These are phyloP conservation scores for Ichneumoninae sp. DNA, from an alignment of 2,888 invertebrate genomes.

Conservation along the genomic window DNA sequence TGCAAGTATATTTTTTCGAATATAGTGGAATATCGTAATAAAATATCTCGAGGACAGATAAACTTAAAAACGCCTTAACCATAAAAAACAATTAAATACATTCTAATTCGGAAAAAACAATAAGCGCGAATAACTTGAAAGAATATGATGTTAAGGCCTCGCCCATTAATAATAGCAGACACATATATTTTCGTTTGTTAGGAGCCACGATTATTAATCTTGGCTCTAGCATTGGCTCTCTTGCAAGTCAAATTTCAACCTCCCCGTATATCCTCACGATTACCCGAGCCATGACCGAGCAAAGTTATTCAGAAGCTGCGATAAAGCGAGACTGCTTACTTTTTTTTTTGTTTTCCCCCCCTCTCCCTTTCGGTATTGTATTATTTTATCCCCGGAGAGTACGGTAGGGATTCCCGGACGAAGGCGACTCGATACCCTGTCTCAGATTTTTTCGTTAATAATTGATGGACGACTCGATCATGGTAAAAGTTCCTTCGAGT, in stretches of 20 bases:
- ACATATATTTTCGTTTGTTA: constrained; percentile 1
- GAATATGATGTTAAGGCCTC: background rate
- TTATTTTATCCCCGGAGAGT: background rate
- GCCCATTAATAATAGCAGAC: background rate
- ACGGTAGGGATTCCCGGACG: background rate
- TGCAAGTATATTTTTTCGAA: background rate
- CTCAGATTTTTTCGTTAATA: constrained; percentile 28
- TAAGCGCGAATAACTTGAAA: background rate
- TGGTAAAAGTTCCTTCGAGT: constrained; percentile 22
- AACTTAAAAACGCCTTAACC: background rate
- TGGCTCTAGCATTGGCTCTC: constrained; percentile 8
- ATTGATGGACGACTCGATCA: constrained; percentile 35
- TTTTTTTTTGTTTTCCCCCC: constrained; percentile 16
- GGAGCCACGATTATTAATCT: constrained; percentile 40
- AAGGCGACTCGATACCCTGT: background rate
- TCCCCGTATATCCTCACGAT: constrained; percentile 15
- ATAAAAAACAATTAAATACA: background rate
- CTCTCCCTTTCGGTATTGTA: background rate
- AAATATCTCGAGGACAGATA: background rate
- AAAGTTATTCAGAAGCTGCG: constrained; percentile 12
- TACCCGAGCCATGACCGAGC: constrained; percentile 38
- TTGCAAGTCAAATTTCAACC: constrained; percentile 36
- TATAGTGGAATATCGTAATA: background rate
- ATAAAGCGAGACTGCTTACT: constrained; percentile 48
- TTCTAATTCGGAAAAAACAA: background rate